Evolutionary conservation across 2,797 vertebrate genomes (phyloP), one percentile per base, ranked within the genome.

Genomic region (Chaunax sp.): DNA sequence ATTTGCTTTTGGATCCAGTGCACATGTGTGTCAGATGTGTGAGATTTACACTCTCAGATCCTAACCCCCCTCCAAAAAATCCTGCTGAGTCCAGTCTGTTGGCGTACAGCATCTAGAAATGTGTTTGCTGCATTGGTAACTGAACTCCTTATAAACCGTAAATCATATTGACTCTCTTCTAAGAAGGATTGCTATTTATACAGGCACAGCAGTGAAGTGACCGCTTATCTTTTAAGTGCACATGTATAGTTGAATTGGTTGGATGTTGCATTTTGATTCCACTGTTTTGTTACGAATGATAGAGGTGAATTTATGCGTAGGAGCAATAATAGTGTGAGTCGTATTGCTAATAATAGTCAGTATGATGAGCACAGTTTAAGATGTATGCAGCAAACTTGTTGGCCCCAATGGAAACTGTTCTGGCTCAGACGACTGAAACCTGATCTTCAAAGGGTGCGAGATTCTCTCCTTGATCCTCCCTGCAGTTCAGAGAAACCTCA

Each of bases 131-230:
- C 22, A 14, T 33, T 53, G 61, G 76, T 75, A 84, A 86, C 72
- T 40, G 47, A 66, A 61, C 61, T 3, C 72, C 57, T 43, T 38
- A 25, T 19, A 51, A 43, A 43, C 65, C 69, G 61, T 87, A 67
- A 76, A 80, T 90, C 87, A 81, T 18, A 2, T 3, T 69, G 84
- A 82, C n/a, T n/a, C 83, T 78, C 71, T 84, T 87, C 77, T 69
- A 4, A 50, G 83, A 67, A 76, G 53, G 26, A 19, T 61, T 18
- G n/a, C 81, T 91, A 86, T 90, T 90, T 87, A 86, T 90, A 80
- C n/a, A 35, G 76, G 54, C 30, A 57, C 3, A 47, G 61, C 77
- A 58, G 33, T 40, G 26, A 67, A 40, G 74, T 57, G 70, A 57
- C 47, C 9, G 26, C 53, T 56, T 47, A 44, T 72, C 49, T n/a